Evolutionary conservation across 2,797 vertebrate genomes (phyloP).

Genomic region (Helicolenus hilgendorfi): DNA sequence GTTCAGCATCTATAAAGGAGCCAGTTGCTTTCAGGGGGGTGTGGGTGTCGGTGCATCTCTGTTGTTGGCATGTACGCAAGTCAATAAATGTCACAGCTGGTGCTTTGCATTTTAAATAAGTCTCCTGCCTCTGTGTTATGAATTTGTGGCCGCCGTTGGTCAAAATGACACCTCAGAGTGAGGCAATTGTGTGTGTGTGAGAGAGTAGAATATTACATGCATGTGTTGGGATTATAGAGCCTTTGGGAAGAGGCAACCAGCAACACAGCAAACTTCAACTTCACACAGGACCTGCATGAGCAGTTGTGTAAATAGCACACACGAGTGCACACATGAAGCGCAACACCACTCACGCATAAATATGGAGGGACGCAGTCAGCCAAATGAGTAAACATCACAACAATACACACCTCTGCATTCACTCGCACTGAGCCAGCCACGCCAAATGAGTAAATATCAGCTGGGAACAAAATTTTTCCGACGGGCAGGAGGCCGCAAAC

Average conservation of each 20-base stretch:
- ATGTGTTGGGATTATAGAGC: not conserved
- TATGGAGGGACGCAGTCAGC: conserved; percentile 22
- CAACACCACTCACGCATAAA: conserved; percentile 8
- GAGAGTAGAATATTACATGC: not conserved
- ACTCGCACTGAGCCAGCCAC: not conserved
- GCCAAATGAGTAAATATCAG: conserved; percentile 53
- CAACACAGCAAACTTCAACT: not conserved
- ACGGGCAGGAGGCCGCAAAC: not conserved
- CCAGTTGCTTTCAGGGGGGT: not conserved
- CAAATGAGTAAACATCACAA: conserved; percentile 60
- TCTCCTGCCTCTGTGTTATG: not conserved
- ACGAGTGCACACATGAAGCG: not conserved
- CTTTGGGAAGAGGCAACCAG: not conserved
- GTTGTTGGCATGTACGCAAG: not conserved
- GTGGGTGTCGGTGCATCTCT: not conserved
- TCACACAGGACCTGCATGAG: conserved; percentile 18
- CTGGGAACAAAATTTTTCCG: not conserved
- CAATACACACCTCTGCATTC: conserved; percentile 1
- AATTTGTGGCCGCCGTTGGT: not conserved
- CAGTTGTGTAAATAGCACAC: conserved; percentile 51
- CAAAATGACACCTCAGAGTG: not conserved
- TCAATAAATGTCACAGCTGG: not conserved
- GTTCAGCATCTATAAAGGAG: not conserved
- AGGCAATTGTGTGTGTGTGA: not conserved
- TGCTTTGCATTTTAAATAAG: not conserved